Conservation (phyloP, 2,888 invertebrate genomes). For the Mimachlamys varia region DNA sequence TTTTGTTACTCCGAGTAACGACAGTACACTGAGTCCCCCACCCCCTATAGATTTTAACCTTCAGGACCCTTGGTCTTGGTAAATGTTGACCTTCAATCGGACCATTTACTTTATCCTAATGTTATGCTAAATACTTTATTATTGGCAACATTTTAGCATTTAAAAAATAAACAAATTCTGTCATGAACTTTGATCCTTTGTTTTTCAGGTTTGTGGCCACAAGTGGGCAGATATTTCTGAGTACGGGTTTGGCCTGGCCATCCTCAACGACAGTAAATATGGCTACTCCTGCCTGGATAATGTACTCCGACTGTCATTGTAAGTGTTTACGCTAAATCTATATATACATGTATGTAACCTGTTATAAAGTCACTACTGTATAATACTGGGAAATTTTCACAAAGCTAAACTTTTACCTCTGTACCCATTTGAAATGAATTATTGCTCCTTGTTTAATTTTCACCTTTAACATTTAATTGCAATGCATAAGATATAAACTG, state of each 20-base stretch:
- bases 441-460: too few species aligned
- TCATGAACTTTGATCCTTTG: slow-evolving; percentile 20
- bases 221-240: slow-evolving; percentile 84
- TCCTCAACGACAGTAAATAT: slow-evolving; percentile 83
- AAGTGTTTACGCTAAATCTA: slow-evolving; percentile 53
- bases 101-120: too few species aligned
- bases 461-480: too few species aligned
- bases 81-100: not conserved
- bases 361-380: too few species aligned
- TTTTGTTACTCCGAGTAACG: too few species aligned
- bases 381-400: too few species aligned
- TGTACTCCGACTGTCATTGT: slow-evolving; percentile 81
- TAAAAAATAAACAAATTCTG: not conserved
- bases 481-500: too few species aligned
- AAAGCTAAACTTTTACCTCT: too few species aligned
- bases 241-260: slow-evolving; percentile 81
- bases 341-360: not conserved
- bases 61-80: not conserved
- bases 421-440: too few species aligned
- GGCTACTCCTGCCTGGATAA: slow-evolving; percentile 82
- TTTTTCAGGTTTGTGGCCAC: slow-evolving; percentile 82
- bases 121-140: too few species aligned
- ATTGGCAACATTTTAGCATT: too few species aligned
- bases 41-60: not conserved
- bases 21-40: too few species aligned